phyloP scores from a whole-genome alignment of 2,888 invertebrate species.

The Hirtodrosophila trivittata region DNA sequence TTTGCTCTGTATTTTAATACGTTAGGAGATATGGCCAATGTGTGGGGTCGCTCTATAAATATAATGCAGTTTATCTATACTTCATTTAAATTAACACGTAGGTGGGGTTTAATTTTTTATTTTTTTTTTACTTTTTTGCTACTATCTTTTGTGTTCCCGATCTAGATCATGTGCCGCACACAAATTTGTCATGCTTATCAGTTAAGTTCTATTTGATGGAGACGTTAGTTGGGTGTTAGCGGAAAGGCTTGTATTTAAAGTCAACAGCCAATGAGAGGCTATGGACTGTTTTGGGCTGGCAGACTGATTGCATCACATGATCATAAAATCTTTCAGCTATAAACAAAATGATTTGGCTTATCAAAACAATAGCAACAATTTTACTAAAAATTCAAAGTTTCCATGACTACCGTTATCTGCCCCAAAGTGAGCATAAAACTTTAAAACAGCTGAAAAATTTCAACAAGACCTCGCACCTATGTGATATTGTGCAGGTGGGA shows the following conservation, averaged over 20 bases:
- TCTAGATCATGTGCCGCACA: conserved; percentile 66
- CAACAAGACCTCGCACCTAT: not conserved
- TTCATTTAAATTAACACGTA: conserved; percentile 38
- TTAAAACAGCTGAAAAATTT: conserved; percentile 21
- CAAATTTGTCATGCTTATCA: conserved; percentile 75
- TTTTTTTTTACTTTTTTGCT: not conserved
- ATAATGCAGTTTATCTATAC: conserved; percentile 16
- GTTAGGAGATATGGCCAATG: no score
- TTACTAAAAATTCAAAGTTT: no score
- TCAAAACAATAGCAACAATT: conserved; percentile 13
- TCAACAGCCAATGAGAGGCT: conserved; percentile 2
- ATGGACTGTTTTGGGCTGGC: no score
- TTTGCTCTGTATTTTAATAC: no score
- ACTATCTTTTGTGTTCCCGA: conserved; percentile 22
- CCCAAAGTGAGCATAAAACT: conserved; percentile 38
- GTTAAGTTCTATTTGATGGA: conserved; percentile 43
- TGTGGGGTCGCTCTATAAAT: no score
- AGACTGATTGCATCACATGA: conserved; percentile 56
- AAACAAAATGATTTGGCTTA: conserved; percentile 1
- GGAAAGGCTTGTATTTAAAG: no score
- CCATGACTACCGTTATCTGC: no score
- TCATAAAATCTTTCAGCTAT: conserved; percentile 13
- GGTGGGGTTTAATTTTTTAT: not conserved
- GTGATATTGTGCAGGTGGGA: no score
- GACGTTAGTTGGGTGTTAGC: not conserved